These are phyloP conservation scores for Lasioglossum marginatum DNA, from an alignment of 2,888 invertebrate genomes.

Conservation along the genomic window DNA sequence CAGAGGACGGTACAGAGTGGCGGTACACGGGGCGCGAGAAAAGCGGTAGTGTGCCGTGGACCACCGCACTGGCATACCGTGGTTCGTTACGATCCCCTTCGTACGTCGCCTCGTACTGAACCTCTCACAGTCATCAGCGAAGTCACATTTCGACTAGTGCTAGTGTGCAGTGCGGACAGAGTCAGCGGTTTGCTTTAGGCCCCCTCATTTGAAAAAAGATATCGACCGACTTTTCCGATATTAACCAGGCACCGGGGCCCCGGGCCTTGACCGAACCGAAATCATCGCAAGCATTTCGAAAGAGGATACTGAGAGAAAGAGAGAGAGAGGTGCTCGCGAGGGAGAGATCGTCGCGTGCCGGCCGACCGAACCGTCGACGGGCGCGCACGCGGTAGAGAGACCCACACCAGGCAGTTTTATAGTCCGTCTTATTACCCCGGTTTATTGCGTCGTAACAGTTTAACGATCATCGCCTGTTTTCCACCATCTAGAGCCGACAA, in stretches of 20 bases:
- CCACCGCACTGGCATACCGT: slow-evolving; percentile 86
- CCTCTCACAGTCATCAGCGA: slow-evolving; percentile 72
- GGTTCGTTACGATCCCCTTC: slow-evolving; percentile 83
- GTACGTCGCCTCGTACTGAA: slow-evolving; percentile 74
- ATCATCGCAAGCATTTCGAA: slow-evolving; percentile 23
- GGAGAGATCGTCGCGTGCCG: slow-evolving; percentile 82
- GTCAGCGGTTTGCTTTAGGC: slow-evolving; percentile 53
- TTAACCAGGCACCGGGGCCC: slow-evolving; percentile 25
- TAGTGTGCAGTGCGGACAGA: slow-evolving; percentile 81
- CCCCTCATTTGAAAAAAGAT: slow-evolving; percentile 37
- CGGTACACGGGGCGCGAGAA: slow-evolving; percentile 86
- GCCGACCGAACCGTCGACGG: slow-evolving; percentile 68
- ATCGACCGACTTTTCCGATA: slow-evolving; percentile 38
- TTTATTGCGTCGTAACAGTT: slow-evolving; percentile 83
- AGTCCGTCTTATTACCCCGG: slow-evolving; percentile 81
- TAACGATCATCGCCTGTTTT: slow-evolving; percentile 80
- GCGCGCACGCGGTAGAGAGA: slow-evolving; percentile 77
- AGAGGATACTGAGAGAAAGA: slow-evolving; percentile 49
- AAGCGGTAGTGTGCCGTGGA: slow-evolving; percentile 90
- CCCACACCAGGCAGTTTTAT: slow-evolving; percentile 78
- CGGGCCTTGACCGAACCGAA: slow-evolving; percentile 44
- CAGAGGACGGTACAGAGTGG: slow-evolving; percentile 86
- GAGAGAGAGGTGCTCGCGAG: slow-evolving; percentile 49
- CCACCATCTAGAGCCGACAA: slow-evolving; percentile 54
- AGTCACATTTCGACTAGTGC: slow-evolving; percentile 80